phyloP scores from a whole-genome alignment of 2,888 invertebrate species.

The Galerucella pusilla region DNA sequence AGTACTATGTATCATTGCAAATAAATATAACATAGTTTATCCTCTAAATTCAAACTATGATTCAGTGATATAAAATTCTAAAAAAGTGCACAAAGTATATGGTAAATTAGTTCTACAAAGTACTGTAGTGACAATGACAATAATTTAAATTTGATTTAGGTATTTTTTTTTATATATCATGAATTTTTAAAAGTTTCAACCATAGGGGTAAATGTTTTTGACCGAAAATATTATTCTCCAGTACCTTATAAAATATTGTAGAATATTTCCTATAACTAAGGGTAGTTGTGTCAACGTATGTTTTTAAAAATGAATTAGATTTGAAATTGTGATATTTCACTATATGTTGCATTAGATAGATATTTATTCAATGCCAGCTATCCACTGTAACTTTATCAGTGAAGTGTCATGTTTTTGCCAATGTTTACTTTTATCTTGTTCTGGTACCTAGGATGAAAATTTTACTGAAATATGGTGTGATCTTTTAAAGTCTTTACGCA shows the following conservation, averaged over 20 bases:
- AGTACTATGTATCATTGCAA: background rate
- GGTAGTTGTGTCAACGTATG: too few species aligned
- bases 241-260: background rate
- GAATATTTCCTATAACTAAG: background rate
- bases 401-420: too few species aligned
- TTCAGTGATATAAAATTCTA: constrained; percentile 19
- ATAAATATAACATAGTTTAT: constrained; percentile 14
- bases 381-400: too few species aligned
- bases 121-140: constrained; percentile 28
- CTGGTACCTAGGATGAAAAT: too few species aligned
- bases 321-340: too few species aligned
- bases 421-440: too few species aligned
- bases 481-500: too few species aligned
- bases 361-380: too few species aligned
- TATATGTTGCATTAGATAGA: too few species aligned
- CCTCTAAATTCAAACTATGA: constrained; percentile 6
- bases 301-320: too few species aligned
- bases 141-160: constrained; percentile 30
- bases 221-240: background rate
- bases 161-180: constrained; percentile 19
- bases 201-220: background rate
- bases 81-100: background rate
- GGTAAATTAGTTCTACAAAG: background rate
- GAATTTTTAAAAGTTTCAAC: background rate
- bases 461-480: too few species aligned